Base-by-base conservation (phyloP, 2,113 vertebrate species). In the Pteruthius melanotis region DNA sequence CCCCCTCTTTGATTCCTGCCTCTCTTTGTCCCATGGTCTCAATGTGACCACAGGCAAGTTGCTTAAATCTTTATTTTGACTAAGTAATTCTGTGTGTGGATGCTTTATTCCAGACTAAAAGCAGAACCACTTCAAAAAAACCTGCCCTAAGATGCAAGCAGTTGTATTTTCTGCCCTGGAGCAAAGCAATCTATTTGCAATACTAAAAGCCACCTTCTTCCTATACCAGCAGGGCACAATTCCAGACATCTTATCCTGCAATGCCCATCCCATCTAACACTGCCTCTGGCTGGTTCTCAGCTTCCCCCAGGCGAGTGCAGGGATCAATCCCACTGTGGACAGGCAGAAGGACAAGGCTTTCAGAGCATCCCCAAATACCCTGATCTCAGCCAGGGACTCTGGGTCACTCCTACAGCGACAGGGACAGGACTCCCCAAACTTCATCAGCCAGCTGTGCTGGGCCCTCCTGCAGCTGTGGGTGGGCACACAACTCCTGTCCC, bases 1-100 rank as follows among this genome's bases (percentile, higher is more conserved):
- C 9, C 16, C 18, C 7, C 53, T 13, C 53, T 47, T 44, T 39
- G 15, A 11, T 16, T 76, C 44, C 26, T 37, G 20, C 35, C 35
- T 44, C 69, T 37, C 52, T 71, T 23, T 61, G 33, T 52, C 42
- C 40, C 74, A 7, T 0, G 2, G 21, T 28, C 18, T 28, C 18
- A n/a, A 37, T 3, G 37, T 3, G 40, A 65, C 6, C 11, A 2
- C 0, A 0, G 23, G 26, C 27, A 52, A 57, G 37, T 3, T 17
- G 22, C 19, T 74, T 26, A 23, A 26, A 63, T 8, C 54, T 74
- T 53, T 16, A 13, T 35, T 76, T 45, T 30, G 37, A 35, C 37
- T 18, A 22, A 22, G 12, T 26, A 31, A 31, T 30, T 70, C 35
- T 4, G 8, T 7, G 49, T 27, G 70, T 10, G 40, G 59, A 50